Conservation (phyloP, 2,113 vertebrate genomes). For the Gorsachius goisagi region DNA sequence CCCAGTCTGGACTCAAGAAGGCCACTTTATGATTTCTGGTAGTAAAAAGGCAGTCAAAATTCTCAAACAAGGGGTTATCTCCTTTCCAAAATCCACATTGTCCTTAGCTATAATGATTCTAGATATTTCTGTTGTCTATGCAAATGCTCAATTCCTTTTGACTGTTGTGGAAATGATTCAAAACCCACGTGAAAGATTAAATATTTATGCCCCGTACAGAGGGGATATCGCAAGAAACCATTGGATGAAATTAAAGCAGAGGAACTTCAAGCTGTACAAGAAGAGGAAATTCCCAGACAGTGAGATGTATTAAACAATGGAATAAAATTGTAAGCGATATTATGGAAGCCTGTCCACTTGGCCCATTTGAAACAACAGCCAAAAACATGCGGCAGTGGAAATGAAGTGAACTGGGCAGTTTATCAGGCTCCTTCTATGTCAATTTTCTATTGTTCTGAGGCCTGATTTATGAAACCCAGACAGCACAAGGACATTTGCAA, state of each 20-base stretch:
- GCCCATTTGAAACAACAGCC: neutral
- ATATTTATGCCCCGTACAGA: conserved; percentile 19
- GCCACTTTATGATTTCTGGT: neutral
- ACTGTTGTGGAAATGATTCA: neutral
- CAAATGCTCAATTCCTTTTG: neutral
- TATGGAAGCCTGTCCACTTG: neutral
- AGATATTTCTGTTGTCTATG: neutral
- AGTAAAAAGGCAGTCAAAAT: neutral
- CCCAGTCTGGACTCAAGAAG: neutral
- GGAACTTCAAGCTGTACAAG: neutral
- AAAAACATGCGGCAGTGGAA: neutral
- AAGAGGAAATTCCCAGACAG: conserved; percentile 41
- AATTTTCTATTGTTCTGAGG: neutral
- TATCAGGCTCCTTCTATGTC: neutral
- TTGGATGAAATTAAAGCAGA: conserved; percentile 12
- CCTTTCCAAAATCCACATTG: neutral
- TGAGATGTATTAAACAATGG: conserved; percentile 23
- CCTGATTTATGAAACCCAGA: conserved; percentile 44
- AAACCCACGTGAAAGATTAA: conserved; percentile 34
- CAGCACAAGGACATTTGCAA: neutral
- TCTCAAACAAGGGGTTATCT: neutral
- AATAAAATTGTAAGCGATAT: conserved; percentile 8
- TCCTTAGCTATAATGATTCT: neutral
- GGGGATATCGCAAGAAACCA: neutral
- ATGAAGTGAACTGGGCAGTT: neutral